Evolutionary conservation across 2,797 vertebrate species (phyloP).

Genomic region (Anisognathus igniventris): DNA sequence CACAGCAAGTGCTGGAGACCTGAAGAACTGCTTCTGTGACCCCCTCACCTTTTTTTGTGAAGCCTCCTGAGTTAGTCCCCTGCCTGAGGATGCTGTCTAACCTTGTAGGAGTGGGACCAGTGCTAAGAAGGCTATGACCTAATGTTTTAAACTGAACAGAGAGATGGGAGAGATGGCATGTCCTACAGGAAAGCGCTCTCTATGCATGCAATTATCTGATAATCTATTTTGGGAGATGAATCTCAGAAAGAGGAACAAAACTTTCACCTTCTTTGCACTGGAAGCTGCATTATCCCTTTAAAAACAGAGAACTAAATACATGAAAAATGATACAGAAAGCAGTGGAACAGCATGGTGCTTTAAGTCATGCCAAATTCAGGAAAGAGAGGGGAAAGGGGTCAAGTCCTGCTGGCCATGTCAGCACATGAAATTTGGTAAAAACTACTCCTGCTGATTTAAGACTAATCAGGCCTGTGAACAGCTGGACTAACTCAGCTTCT

Average conservation of each 20-base stretch:
- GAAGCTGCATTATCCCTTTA: background rate
- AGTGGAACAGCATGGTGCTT: background rate
- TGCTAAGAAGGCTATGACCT: background rate
- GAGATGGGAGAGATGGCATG: background rate
- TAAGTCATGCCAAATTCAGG: background rate
- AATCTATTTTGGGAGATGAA: background rate
- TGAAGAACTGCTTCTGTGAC: background rate
- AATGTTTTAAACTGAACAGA: slow-evolving; percentile 1
- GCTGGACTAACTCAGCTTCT: background rate
- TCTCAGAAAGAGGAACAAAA: background rate
- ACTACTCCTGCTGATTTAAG: background rate
- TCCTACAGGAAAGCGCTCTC: background rate
- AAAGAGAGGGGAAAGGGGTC: background rate
- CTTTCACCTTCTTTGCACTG: background rate
- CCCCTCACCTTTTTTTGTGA: background rate
- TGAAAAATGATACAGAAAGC: background rate
- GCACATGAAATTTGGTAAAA: background rate
- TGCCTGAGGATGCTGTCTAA: background rate
- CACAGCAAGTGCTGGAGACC: background rate
- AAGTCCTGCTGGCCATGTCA: background rate
- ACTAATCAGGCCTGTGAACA: background rate
- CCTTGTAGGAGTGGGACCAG: background rate
- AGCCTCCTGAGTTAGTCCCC: background rate
- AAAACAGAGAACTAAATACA: background rate
- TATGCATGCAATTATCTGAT: background rate